Evolutionary conservation across 2,113 vertebrate genomes (phyloP).

Genomic region (Phoxinus phoxinus): DNA sequence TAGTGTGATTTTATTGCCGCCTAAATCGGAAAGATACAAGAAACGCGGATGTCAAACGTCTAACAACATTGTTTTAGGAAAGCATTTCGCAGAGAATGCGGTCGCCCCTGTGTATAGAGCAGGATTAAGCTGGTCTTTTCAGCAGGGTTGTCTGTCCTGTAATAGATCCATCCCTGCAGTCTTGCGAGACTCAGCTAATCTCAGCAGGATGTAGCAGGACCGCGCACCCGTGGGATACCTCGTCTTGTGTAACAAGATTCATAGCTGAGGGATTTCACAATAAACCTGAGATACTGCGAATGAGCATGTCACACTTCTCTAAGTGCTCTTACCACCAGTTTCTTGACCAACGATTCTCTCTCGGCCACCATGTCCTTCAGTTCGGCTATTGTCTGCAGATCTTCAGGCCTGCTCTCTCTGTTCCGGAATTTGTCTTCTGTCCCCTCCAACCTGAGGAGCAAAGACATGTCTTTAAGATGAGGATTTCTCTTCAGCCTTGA

Average conservation of each 20-base stretch:
- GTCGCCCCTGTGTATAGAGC: neutral
- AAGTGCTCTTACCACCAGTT: constrained; percentile 88
- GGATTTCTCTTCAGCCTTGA: neutral
- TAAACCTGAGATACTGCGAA: neutral
- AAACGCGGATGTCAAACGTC: neutral
- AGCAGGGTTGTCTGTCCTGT: neutral
- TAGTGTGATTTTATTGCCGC: neutral
- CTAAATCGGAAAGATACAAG: neutral
- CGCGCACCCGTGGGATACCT: neutral
- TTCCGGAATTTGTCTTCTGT: constrained; percentile 95
- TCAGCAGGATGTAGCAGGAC: neutral
- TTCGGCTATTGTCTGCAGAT: constrained; percentile 93
- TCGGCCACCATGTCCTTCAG: constrained; percentile 95
- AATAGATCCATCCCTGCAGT: constrained; percentile 1
- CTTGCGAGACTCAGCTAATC: neutral
- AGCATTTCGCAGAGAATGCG: neutral
- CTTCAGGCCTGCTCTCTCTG: constrained; percentile 94
- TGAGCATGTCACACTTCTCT: neutral
- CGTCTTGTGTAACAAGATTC: constrained; percentile 7
- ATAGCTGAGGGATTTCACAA: neutral
- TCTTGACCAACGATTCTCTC: constrained; percentile 95
- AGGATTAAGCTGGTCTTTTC: constrained; percentile 16
- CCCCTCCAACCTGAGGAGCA: constrained; percentile 86
- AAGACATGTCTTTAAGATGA: neutral
- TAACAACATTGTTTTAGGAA: neutral